Conservation (phyloP, 2,797 vertebrate species). For the Chaunax sp. region DNA sequence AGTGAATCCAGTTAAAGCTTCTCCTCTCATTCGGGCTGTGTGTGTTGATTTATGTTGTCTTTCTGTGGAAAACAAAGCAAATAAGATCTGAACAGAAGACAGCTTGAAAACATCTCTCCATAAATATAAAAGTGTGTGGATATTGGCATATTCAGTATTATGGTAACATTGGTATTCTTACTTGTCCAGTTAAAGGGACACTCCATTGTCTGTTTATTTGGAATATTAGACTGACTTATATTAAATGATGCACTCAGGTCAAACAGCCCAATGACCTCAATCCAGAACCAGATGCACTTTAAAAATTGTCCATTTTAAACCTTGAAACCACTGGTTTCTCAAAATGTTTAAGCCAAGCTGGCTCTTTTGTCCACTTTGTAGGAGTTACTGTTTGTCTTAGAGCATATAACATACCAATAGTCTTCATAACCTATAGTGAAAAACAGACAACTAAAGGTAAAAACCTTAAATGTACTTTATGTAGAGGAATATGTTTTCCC, state of each 20-base stretch:
- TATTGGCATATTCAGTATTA: slow-evolving; percentile 8
- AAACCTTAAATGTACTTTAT: not conserved
- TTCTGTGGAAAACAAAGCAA: slow-evolving; percentile 66
- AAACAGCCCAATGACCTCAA: too few species aligned
- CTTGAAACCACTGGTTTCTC: too few species aligned
- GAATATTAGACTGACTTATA: not conserved
- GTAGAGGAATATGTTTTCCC: not conserved
- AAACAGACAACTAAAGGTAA: not conserved
- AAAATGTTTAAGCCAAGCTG: too few species aligned
- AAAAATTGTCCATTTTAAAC: too few species aligned
- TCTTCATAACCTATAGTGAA: not conserved
- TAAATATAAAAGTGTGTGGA: slow-evolving; percentile 17
- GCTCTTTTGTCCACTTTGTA: too few species aligned
- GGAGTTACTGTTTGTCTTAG: too few species aligned
- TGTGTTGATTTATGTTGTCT: slow-evolving; percentile 40
- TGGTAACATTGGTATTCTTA: slow-evolving; percentile 1
- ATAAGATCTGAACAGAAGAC: slow-evolving; percentile 22
- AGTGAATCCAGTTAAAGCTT: slow-evolving; percentile 53
- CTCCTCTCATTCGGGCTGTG: slow-evolving; percentile 48
- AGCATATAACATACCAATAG: not conserved
- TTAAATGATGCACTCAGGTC: too few species aligned
- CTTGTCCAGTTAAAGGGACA: not conserved
- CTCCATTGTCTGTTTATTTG: not conserved
- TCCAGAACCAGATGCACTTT: too few species aligned
- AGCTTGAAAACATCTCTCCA: slow-evolving; percentile 33